Percentiles rank a stretch among this genome's conserved stretches.
phyloP scores from a whole-genome alignment of 53 echinoderm and acorn worm species.

The Antedon mediterranea region DNA sequence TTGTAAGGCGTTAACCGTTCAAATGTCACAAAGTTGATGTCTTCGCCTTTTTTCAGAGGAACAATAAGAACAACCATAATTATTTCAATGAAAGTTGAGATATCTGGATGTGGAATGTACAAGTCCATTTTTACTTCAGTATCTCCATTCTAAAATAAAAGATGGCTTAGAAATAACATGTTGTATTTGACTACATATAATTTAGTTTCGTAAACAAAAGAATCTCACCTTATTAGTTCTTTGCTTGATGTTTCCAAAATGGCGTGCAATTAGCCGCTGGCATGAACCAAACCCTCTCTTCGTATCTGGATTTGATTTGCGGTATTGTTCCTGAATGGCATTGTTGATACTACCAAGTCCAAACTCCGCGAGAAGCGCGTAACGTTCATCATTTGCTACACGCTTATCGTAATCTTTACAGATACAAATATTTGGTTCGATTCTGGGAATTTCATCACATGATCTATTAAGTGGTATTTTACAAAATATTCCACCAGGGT shows the following conservation, averaged over 20 bases:
- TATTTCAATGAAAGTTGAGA: not conserved
- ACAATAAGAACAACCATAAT: not conserved
- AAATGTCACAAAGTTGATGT: not conserved
- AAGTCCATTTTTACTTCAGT: not conserved
- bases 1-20: not conserved
- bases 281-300: conserved; percentile 44
- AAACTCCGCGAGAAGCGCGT: conserved; percentile 43
- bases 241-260: conserved; percentile 54
- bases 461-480: conserved; percentile 32
- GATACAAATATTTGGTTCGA: conserved; percentile 67
- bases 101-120: not conserved
- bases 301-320: conserved; percentile 12
- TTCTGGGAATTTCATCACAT: conserved; percentile 52
- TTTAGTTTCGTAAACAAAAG: not conserved
- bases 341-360: conserved; percentile 61
- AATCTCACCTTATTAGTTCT: conserved; percentile 33
- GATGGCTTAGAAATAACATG: not conserved
- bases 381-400: conserved; percentile 40
- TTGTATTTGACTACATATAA: not conserved
- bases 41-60: no score
- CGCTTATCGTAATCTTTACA: conserved; percentile 36
- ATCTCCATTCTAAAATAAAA: not conserved
- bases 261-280: conserved; percentile 30
- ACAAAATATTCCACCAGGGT: conserved; percentile 35
- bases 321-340: conserved; percentile 40